Evolutionary conservation across 2,888 invertebrate species (phyloP).

Genomic region (Sthenelais limicola): DNA sequence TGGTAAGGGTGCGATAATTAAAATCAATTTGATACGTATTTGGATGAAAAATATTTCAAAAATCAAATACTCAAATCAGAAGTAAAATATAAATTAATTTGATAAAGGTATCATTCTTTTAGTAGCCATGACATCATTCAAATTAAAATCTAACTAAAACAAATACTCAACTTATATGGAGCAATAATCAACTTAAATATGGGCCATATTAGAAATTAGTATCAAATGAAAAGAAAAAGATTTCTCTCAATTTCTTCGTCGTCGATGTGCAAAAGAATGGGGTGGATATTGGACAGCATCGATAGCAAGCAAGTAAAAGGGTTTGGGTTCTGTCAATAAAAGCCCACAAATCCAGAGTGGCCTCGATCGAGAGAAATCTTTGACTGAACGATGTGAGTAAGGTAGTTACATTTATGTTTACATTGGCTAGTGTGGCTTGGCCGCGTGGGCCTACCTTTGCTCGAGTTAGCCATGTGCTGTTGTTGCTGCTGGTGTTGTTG

Average conservation of each 20-base stretch:
- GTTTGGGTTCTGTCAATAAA: neutral
- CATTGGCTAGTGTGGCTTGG: conserved; percentile 11
- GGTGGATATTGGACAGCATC: too few species aligned
- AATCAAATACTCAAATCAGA: too few species aligned
- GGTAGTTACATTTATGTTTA: conserved; percentile 34
- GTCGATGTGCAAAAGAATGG: too few species aligned
- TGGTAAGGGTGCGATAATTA: too few species aligned
- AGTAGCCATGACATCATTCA: neutral
- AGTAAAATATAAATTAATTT: neutral
- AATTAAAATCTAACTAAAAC: neutral
- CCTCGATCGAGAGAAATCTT: neutral
- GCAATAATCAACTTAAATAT: neutral
- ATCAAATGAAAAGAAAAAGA: neutral
- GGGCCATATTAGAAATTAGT: neutral
- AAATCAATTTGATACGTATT: too few species aligned
- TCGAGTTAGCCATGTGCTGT: too few species aligned
- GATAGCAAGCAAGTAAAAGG: neutral
- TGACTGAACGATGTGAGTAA: neutral
- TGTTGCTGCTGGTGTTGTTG: too few species aligned
- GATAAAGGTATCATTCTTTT: neutral
- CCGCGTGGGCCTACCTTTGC: conserved; percentile 36
- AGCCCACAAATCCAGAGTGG: neutral
- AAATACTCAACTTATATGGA: neutral
- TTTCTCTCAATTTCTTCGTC: neutral
- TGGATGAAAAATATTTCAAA: too few species aligned